Percentiles rank a stretch among this genome's conserved stretches.
Conservation (phyloP, 2,113 vertebrate species). For the Peromyscus californicus region DNA sequence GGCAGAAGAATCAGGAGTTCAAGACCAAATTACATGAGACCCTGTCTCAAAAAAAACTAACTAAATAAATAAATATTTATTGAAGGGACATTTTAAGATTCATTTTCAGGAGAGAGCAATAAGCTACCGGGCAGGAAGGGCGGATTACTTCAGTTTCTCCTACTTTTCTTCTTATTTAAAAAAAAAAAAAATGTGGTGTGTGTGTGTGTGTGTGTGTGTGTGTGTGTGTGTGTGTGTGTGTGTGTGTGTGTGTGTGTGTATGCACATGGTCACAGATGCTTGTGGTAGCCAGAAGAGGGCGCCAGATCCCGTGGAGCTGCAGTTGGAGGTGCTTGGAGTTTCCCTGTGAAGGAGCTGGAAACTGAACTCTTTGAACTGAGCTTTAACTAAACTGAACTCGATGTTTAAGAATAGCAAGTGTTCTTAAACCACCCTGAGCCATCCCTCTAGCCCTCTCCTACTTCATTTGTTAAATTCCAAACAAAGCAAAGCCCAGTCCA, state of each 20-base stretch:
- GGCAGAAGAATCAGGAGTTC: neutral
- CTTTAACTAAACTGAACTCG: neutral
- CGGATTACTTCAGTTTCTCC: conserved; percentile 11
- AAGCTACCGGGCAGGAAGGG: neutral
- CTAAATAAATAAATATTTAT: neutral
- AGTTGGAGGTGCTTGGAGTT: neutral
- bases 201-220: neutral
- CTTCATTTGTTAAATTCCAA: conserved; percentile 22
- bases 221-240: neutral
- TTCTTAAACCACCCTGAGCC: neutral
- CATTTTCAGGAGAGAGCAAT: neutral
- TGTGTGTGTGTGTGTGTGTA: fast-evolving
- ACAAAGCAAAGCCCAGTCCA: conserved; percentile 24
- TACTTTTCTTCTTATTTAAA: neutral
- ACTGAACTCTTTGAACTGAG: neutral
- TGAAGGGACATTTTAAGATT: conserved; percentile 30
- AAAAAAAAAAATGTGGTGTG: neutral
- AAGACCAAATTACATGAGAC: neutral
- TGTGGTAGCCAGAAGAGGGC: neutral
- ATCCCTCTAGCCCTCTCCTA: neutral
- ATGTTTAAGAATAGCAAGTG: neutral
- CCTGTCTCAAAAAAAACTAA: neutral
- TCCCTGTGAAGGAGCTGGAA: neutral
- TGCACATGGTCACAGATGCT: neutral
- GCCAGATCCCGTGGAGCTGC: neutral